phyloP scores from a whole-genome alignment of 2,113 vertebrate genomes.

The Phasianus colchicus region DNA sequence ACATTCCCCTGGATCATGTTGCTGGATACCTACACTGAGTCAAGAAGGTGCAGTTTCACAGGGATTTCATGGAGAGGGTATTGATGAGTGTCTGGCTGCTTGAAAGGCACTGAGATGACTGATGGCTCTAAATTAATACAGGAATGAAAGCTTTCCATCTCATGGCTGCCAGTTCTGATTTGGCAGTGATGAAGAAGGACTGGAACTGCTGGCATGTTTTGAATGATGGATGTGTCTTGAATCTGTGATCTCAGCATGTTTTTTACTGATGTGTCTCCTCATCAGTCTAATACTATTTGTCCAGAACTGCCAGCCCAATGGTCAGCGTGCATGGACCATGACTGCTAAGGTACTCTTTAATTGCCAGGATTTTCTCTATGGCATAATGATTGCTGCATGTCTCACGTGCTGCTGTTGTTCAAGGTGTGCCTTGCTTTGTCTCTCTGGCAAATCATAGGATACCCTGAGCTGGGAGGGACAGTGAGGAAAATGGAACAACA shows the following conservation, averaged over 20 bases:
- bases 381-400: not conserved
- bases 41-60: not conserved
- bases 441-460: not conserved
- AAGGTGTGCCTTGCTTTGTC: not conserved
- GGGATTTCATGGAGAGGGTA: not conserved
- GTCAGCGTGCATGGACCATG: fast-evolving
- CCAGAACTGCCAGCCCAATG: not conserved
- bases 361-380: not conserved
- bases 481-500: not conserved
- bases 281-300: not conserved
- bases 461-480: not conserved
- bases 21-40: not conserved
- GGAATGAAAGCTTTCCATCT: not conserved
- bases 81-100: not conserved
- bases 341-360: not conserved
- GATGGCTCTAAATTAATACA: not conserved
- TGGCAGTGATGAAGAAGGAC: not conserved
- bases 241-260: not conserved
- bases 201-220: not conserved
- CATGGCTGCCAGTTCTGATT: not conserved
- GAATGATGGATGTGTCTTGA: not conserved
- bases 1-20: not conserved
- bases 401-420: not conserved
- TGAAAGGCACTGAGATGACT: not conserved
- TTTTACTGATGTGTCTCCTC: not conserved